phyloP scores from a whole-genome alignment of 2,888 invertebrate species.

The Adineta ricciae region DNA sequence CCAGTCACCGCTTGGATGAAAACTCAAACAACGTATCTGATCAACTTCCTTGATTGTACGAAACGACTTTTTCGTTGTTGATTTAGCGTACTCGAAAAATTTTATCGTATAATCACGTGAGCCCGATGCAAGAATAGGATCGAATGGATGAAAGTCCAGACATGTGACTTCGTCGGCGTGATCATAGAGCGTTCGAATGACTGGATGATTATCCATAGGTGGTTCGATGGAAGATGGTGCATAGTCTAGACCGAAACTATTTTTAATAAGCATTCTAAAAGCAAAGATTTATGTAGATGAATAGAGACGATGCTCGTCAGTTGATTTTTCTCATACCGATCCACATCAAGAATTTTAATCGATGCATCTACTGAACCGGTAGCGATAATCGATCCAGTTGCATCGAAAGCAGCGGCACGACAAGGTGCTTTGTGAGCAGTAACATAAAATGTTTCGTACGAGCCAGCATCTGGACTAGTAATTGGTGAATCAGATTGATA shows the following conservation, averaged over 20 bases:
- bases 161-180: slow-evolving; percentile 71
- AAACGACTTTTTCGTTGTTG: slow-evolving; percentile 84
- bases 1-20: slow-evolving; percentile 90
- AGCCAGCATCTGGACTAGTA: slow-evolving; percentile 79
- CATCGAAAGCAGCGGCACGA: slow-evolving; percentile 84
- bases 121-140: slow-evolving; percentile 81
- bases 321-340: slow-evolving; percentile 67
- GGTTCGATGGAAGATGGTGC: neutral
- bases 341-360: slow-evolving; percentile 97
- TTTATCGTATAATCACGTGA: slow-evolving; percentile 86
- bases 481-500: slow-evolving; percentile 35
- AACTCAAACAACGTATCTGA: slow-evolving; percentile 74
- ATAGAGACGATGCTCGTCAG: too few relatives aligned
- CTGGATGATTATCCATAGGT: slow-evolving; percentile 59
- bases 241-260: slow-evolving; percentile 1
- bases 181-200: slow-evolving; percentile 71
- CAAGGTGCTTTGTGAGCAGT: slow-evolving; percentile 91
- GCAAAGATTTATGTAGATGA: neutral
- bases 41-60: slow-evolving; percentile 66
- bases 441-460: slow-evolving; percentile 95
- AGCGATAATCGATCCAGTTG: slow-evolving; percentile 77
- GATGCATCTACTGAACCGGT: slow-evolving; percentile 96
- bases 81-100: slow-evolving; percentile 92
- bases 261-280: slow-evolving; percentile 18
- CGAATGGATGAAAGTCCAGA: slow-evolving; percentile 78